Evolutionary conservation across 2,113 vertebrate species (phyloP), one percentile per base, ranked within the genome.

Genomic region (Stomatorhinus ivindoensis): DNA sequence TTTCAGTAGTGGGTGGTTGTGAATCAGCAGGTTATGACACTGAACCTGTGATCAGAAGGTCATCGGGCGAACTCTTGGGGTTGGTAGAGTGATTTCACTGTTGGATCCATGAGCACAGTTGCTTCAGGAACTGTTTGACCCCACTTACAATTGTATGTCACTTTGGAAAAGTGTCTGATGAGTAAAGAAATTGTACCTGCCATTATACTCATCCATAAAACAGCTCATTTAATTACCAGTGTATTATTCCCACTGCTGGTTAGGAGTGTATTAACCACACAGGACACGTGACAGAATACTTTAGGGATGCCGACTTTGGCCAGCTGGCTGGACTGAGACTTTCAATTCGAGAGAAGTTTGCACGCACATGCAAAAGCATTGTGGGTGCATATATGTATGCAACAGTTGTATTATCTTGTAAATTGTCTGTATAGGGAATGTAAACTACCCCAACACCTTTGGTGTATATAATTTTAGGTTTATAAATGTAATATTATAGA

Each of bases 271-370:
- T 44, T 61, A 35, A 27, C 55, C 13, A 55, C 6, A 1, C 21
- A 27, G 13, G 39, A 42, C 39, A 73, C 47, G 58, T 24, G 4
- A 21, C n/a, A 27, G 3, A 27, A 24, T 24, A 92, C 87, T 97
- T 58, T 24, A 24, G 2, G 21, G 55, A 58, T 58, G 5, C 21
- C 55, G 24, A 58, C 55, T 58, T 58, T 58, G 6, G 55, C 21
- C 21, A 58, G 55, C 55, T 58, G 21, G 55, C 55, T 58, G 21
- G 21, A 58, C 15, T 58, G 55, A 58, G 21, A 58, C 19, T 58
- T 58, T 58, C 6, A 58, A 58, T 58, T 58, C 55, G 0, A 58
- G 7, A 7, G 1, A 58, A 58, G 19, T 58, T 8, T 58, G 21
- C 55, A 8, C 21, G 8, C 53, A 6, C 55, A 2, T 58, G 55